Percentiles rank a stretch among this genome's conserved stretches.
These are phyloP conservation scores for Gryllus bimaculatus DNA, from an alignment of 1,140 invertebrate genomes.

Conservation along the genomic window DNA sequence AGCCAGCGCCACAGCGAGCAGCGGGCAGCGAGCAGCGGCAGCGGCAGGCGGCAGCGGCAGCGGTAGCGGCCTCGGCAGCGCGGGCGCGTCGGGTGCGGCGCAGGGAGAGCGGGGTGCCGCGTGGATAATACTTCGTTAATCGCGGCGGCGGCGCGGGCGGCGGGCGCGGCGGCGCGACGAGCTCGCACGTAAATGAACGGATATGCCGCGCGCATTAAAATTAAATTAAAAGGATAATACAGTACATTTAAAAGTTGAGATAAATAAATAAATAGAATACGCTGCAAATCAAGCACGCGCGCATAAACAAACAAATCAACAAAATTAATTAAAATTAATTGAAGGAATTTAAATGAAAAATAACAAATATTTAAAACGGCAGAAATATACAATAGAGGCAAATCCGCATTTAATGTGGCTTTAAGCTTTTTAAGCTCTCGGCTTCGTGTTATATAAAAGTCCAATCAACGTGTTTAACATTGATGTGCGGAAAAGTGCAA, in stretches of 20 bases:
- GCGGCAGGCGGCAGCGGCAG: too few species aligned
- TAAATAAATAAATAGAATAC: constrained; percentile 6
- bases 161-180: neutral
- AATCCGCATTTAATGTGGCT: constrained; percentile 1
- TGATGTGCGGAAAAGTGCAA: neutral
- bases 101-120: neutral
- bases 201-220: neutral
- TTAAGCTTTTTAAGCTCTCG: constrained; percentile 4
- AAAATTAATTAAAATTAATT: constrained; percentile 6
- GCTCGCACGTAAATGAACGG: constrained; percentile 2
- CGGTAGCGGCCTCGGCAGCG: neutral
- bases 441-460: neutral
- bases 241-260: constrained; percentile 1
- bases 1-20: too few species aligned
- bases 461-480: neutral
- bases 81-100: too few species aligned
- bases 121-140: neutral
- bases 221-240: constrained; percentile 6
- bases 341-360: constrained; percentile 1
- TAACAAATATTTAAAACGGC: neutral
- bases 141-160: too few species aligned
- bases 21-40: too few species aligned
- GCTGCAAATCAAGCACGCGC: neutral
- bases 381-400: constrained; percentile 5
- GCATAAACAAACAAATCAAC: constrained; percentile 5